These are phyloP conservation scores for Himantopus leucocephalus DNA, from an alignment of 2,113 vertebrate genomes.

Conservation along the genomic window DNA sequence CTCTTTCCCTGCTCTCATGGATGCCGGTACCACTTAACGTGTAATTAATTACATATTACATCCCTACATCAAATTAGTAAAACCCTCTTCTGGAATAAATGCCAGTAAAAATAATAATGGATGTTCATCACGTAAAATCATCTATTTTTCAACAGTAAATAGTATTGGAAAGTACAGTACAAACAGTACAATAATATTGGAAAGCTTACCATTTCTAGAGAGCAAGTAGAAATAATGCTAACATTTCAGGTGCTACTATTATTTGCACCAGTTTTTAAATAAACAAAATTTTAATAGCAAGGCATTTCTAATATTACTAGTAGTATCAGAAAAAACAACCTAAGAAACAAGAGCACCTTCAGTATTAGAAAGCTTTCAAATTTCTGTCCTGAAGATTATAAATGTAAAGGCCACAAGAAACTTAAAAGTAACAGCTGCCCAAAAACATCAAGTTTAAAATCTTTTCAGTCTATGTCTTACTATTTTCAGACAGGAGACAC, in stretches of 20 bases:
- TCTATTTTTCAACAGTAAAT: not conserved
- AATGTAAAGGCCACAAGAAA: not conserved
- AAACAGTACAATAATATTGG: not conserved
- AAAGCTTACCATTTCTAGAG: not conserved
- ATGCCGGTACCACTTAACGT: not conserved
- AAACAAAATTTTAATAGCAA: not conserved
- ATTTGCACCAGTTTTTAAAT: not conserved
- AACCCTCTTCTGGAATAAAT: not conserved
- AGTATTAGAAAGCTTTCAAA: not conserved
- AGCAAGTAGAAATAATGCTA: not conserved
- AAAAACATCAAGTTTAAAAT: not conserved
- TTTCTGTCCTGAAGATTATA: not conserved
- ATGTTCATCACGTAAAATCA: not conserved
- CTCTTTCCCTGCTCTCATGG: not conserved
- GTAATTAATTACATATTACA: not conserved
- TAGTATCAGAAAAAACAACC: not conserved
- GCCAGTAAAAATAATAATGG: not conserved
- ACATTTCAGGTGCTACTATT: not conserved
- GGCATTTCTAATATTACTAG: not conserved
- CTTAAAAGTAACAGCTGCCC: not conserved
- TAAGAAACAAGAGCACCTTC: not conserved
- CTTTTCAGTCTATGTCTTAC: not conserved
- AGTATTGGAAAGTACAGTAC: too few species aligned
- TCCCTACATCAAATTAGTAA: not conserved
- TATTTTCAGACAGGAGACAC: not conserved